phyloP scores from a whole-genome alignment of 2,797 vertebrate species.

The Selene dorsalis region DNA sequence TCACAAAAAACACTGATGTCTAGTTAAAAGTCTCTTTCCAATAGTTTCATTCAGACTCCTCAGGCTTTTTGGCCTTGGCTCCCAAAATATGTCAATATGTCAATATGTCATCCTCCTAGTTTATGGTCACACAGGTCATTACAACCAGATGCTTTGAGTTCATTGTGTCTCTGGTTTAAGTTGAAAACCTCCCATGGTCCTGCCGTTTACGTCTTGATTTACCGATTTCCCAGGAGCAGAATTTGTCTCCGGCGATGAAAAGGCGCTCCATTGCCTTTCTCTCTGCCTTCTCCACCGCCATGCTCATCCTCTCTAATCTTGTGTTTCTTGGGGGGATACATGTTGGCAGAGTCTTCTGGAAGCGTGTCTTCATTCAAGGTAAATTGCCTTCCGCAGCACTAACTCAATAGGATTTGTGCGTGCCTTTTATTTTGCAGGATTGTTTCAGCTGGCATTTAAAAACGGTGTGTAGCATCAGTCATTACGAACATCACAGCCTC shows the following conservation, averaged over 20 bases:
- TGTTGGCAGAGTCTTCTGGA: conserved; percentile 93
- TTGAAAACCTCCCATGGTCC: conserved; percentile 28
- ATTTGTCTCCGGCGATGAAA: conserved; percentile 85
- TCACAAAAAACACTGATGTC: conserved; percentile 19
- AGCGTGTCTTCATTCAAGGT: conserved; percentile 93
- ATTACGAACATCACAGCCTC: conserved; percentile 1
- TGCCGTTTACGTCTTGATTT: conserved; percentile 55
- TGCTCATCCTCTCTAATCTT: conserved; percentile 97
- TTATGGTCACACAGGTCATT: conserved; percentile 42
- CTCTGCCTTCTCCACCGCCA: conserved; percentile 90
- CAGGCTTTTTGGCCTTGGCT: conserved; percentile 30
- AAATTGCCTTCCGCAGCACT: conserved; percentile 48
- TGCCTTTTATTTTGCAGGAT: conserved; percentile 35
- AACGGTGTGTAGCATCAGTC: conserved; percentile 27
- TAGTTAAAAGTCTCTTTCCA: conserved; percentile 37
- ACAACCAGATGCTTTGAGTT: conserved; percentile 31
- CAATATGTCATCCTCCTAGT: conserved; percentile 45
- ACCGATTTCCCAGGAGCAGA: conserved; percentile 82
- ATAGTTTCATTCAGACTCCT: conserved; percentile 7
- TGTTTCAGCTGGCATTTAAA: conserved; percentile 33
- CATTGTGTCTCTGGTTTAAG: conserved; percentile 39
- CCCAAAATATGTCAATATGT: too few relatives aligned
- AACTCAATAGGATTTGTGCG: conserved; percentile 19
- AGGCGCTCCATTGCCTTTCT: conserved; percentile 89
- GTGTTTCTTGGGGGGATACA: conserved; percentile 95